Conservation (phyloP, 2,797 vertebrate species). For the Anisognathus igniventris region DNA sequence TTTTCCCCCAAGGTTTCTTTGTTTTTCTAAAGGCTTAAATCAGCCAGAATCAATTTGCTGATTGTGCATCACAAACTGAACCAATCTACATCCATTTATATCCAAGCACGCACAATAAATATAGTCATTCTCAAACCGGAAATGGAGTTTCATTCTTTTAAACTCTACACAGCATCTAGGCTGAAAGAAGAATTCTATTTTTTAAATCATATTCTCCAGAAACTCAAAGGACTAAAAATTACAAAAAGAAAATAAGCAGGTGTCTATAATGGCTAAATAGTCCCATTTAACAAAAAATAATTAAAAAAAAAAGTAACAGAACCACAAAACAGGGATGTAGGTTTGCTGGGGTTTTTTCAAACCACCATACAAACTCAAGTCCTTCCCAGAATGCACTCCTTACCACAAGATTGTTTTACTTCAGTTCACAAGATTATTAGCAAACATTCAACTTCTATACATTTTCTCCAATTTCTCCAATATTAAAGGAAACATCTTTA, state of each 20-base stretch:
- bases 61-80: neutral
- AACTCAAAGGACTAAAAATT: neutral
- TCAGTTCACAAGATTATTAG: neutral
- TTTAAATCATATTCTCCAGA: neutral
- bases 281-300: neutral
- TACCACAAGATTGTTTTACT: neutral
- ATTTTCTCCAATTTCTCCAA: neutral
- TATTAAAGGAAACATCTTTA: neutral
- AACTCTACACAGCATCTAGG: neutral
- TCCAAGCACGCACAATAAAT: neutral
- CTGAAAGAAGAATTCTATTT: neutral
- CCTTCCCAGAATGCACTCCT: neutral
- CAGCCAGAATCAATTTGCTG: neutral
- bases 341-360: neutral
- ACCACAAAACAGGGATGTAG: neutral
- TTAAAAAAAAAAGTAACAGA: neutral
- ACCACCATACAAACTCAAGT: neutral
- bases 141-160: neutral
- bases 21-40: conserved; percentile 11
- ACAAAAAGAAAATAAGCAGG: neutral
- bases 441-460: neutral
- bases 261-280: neutral
- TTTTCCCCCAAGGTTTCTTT: neutral
- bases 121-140: neutral
- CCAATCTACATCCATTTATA: neutral